Conservation (phyloP, 1,140 invertebrate species). For the Zaprionus davidi region DNA sequence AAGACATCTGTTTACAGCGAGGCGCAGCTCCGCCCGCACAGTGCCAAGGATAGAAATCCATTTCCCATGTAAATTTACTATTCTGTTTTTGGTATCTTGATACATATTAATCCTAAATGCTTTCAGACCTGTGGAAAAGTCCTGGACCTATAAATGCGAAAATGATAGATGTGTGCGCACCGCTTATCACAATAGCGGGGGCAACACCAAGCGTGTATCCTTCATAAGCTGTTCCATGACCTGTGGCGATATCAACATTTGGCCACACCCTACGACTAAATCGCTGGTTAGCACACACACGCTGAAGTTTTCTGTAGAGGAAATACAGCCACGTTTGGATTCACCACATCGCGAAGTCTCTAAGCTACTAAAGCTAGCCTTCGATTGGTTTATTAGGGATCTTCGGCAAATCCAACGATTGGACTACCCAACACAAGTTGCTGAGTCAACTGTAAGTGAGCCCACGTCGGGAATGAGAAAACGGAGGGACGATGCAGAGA, state of each 20-base stretch:
- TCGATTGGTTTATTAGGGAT: slow-evolving; percentile 76
- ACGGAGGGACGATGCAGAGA: slow-evolving; percentile 12
- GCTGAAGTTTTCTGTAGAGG: slow-evolving; percentile 69
- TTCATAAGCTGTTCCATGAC: slow-evolving; percentile 83
- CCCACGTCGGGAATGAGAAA: slow-evolving; percentile 16
- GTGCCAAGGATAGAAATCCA: slow-evolving; percentile 44
- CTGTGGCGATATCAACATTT: slow-evolving; percentile 82
- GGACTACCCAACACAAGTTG: slow-evolving; percentile 31
- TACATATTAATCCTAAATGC: background rate
- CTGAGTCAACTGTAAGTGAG: slow-evolving; percentile 44
- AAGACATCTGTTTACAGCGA: slow-evolving; percentile 72
- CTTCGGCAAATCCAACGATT: slow-evolving; percentile 72
- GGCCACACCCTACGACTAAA: slow-evolving; percentile 83
- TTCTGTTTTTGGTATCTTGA: background rate
- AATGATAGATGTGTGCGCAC: slow-evolving; percentile 74
- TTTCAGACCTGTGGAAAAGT: slow-evolving; percentile 78
- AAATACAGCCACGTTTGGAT: slow-evolving; percentile 69
- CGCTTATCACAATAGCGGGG: slow-evolving; percentile 55
- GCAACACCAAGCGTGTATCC: slow-evolving; percentile 68
- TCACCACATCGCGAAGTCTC: slow-evolving; percentile 71
- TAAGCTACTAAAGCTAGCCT: slow-evolving; percentile 66
- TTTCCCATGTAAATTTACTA: slow-evolving; percentile 66
- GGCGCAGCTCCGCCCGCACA: slow-evolving; percentile 58
- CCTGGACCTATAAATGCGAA: slow-evolving; percentile 83
- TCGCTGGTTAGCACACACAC: slow-evolving; percentile 69